Evolutionary conservation across 2,888 invertebrate genomes (phyloP), one percentile per base, ranked within the genome.

Genomic region (Synanthedon andrenaeformis): DNA sequence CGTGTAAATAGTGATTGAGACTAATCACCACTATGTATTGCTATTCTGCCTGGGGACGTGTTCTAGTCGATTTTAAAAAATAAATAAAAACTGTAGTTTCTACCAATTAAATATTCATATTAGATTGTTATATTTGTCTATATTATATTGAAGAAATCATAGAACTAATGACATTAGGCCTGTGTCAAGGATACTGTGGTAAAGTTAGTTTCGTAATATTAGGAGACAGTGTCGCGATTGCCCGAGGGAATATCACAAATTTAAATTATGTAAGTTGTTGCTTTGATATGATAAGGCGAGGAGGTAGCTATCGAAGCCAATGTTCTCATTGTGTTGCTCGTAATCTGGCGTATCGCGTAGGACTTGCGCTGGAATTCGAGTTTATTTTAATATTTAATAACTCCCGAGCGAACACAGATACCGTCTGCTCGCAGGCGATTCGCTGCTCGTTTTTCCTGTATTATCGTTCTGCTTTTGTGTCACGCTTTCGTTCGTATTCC

Each of bases 341-440:
- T 79, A 83, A 84, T 86, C 84, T 83, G 76, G 76, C 75, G 78
- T 83, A 86, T 86, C 85, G 80, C 81, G 75, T 73, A 76, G 76
- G 76, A 82, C 81, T 83, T 82, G 83, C 81, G 82, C 78, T 74
- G 83, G 84, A 82, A 85, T 85, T 84, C 83, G 74, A 82, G 84
- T 82, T 84, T 85, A 85, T 86, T 86, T 86, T 87, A 85, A 87
- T 86, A 86, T 87, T 87, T 87, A 86, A 87, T 86, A 86, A 86
- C 80, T 82, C 79, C 76, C 76, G 72, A 78, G 77, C 80, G 76
- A 73, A 70, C 73, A 69, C 54, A 78, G 84, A 83, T 85, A 84
- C 73, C 78, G 84, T 82, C 81, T 80, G 71, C 76, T 79, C 69
- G 74, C 69, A 70, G 79, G 79, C 79, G 79, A 76, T 81, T 79